Evolutionary conservation across 2,797 vertebrate species (phyloP).

Genomic region (Melanotaenia pygmaea): DNA sequence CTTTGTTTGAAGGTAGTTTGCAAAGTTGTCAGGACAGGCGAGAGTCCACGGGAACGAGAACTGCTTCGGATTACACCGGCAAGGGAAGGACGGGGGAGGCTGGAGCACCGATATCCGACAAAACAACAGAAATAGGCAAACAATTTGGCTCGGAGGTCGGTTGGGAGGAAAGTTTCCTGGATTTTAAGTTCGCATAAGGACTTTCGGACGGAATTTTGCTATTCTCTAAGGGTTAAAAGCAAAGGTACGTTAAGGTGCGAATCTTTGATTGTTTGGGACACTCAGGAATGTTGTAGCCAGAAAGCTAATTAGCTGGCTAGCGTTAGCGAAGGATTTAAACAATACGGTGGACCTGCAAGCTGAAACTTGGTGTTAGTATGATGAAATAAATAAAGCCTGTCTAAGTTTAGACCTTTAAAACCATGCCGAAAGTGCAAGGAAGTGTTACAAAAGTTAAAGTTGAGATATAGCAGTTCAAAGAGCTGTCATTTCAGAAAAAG

Average conservation of each 20-base stretch:
- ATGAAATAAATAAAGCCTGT: not conserved
- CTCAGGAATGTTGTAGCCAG: constrained; percentile 59
- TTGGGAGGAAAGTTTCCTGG: constrained; percentile 11
- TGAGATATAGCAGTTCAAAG: not conserved
- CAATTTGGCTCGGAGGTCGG: not conserved
- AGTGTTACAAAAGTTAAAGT: not conserved
- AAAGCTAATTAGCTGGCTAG: constrained; percentile 71
- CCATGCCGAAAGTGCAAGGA: rapidly evolving
- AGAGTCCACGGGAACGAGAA: constrained; percentile 45
- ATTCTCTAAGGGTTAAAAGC: constrained; percentile 12
- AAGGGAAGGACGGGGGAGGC: constrained; percentile 25
- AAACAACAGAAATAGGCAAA: constrained; percentile 15
- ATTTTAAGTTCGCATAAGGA: not conserved
- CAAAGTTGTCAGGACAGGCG: constrained; percentile 55
- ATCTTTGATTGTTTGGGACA: constrained; percentile 20
- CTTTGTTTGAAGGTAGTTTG: constrained; percentile 54
- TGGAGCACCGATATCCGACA: constrained; percentile 15
- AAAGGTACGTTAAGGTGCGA: constrained; percentile 58
- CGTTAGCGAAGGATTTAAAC: constrained; percentile 48
- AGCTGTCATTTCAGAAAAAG: constrained; percentile 4
- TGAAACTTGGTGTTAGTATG: not conserved
- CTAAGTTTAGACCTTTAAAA: not conserved
- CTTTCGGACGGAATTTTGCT: not conserved
- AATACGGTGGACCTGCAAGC: too few relatives aligned
- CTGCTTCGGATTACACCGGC: constrained; percentile 55